Evolutionary conservation across 2,888 invertebrate genomes (phyloP).

Genomic region (Andricus quercusramuli): DNA sequence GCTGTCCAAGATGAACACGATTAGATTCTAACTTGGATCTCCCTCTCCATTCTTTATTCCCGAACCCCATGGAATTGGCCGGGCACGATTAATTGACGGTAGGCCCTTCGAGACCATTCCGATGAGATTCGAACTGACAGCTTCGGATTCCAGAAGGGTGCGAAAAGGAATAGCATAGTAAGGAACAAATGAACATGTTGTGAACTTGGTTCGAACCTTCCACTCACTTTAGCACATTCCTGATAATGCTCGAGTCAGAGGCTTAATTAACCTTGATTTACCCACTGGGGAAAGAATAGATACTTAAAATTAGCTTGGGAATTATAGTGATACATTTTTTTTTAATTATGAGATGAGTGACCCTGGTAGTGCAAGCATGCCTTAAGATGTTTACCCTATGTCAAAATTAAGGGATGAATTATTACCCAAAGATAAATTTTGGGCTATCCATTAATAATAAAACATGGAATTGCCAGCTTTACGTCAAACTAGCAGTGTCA

Average conservation of each 20-base stretch:
- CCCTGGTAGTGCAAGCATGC: too few relatives aligned
- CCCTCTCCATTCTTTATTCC: conserved; percentile 50
- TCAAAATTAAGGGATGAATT: too few relatives aligned
- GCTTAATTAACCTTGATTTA: conserved; percentile 31
- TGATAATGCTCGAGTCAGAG: neutral
- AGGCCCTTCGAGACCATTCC: conserved; percentile 68
- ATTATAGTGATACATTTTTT: too few relatives aligned
- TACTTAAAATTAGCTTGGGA: neutral
- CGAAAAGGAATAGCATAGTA: conserved; percentile 42
- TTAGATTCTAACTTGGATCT: conserved; percentile 61
- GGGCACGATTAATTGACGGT: conserved; percentile 75
- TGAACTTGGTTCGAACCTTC: conserved; percentile 32
- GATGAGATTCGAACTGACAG: conserved; percentile 73
- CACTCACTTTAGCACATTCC: conserved; percentile 28
- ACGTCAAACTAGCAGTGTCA: too few relatives aligned
- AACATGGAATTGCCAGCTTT: too few relatives aligned
- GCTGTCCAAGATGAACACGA: conserved; percentile 58
- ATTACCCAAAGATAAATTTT: too few relatives aligned
- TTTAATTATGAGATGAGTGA: too few relatives aligned
- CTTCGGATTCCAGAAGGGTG: conserved; percentile 64
- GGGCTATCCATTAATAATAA: too few relatives aligned
- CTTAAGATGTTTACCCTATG: too few relatives aligned
- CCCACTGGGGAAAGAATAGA: neutral
- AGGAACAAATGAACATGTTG: conserved; percentile 37
- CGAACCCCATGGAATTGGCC: conserved; percentile 70